phyloP scores from a whole-genome alignment of 2,797 vertebrate species.

The Urophycis tenuis region DNA sequence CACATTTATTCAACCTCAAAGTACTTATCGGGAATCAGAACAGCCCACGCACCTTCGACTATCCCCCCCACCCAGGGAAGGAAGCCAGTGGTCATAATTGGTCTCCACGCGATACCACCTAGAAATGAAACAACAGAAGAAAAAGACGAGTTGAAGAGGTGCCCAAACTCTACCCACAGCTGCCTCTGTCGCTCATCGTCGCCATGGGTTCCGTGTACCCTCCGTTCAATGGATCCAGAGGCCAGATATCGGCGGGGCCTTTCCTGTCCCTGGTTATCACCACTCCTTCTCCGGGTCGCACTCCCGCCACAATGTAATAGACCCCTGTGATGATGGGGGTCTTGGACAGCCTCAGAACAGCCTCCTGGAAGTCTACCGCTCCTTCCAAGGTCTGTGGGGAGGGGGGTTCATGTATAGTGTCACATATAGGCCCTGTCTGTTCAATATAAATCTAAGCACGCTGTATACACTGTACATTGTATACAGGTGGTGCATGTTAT shows the following conservation, averaged over 20 bases:
- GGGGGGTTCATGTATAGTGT: neutral
- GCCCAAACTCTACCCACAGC: neutral
- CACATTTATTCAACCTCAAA: too few species aligned
- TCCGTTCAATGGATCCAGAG: conserved; percentile 75
- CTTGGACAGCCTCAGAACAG: conserved; percentile 75
- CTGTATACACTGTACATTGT: too few species aligned
- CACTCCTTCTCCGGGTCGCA: conserved; percentile 70
- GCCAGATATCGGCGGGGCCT: conserved; percentile 85
- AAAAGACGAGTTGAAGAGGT: neutral
- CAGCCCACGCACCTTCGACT: conserved; percentile 71
- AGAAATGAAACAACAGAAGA: conserved; percentile 8
- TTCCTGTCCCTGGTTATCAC: conserved; percentile 84
- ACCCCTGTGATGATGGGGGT: conserved; percentile 84
- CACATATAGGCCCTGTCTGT: neutral
- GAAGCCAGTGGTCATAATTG: conserved; percentile 91
- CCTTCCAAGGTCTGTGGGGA: conserved; percentile 74
- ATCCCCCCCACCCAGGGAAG: conserved; percentile 68
- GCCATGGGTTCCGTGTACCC: conserved; percentile 62
- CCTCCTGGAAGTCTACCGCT: conserved; percentile 77
- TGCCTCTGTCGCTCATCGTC: neutral
- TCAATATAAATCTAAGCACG: too few species aligned
- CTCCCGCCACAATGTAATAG: conserved; percentile 87
- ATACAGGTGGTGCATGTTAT: too few species aligned
- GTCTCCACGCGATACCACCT: conserved; percentile 95
- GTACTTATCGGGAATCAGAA: conserved; percentile 3